A percentile compares a stretch with the other conserved stretches of the same genome.
Evolutionary conservation across 2,113 vertebrate species (phyloP).

Genomic region (Trogon surrucura): DNA sequence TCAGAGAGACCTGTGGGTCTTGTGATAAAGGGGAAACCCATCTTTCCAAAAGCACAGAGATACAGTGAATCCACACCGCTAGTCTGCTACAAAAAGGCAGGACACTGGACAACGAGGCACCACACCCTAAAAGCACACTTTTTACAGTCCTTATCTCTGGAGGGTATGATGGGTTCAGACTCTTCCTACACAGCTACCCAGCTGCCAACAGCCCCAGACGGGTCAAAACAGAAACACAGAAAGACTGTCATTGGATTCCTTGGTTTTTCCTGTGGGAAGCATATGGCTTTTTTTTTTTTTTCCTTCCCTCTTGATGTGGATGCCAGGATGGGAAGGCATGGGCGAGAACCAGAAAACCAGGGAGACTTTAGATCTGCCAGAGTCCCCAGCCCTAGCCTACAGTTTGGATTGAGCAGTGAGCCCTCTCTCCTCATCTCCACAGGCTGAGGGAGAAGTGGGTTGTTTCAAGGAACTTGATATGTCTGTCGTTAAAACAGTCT

Average conservation of each 20-base stretch:
- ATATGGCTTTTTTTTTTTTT: not conserved
- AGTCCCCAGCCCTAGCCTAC: not conserved
- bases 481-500: not conserved
- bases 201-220: not conserved
- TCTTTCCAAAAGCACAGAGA: not conserved
- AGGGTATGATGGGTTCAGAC: not conserved
- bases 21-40: not conserved
- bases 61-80: not conserved
- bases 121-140: not conserved
- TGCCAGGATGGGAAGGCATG: not conserved
- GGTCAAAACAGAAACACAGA: not conserved
- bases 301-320: not conserved
- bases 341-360: not conserved
- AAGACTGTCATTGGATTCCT: not conserved
- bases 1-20: not conserved
- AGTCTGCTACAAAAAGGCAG: not conserved
- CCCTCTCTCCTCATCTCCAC: not conserved
- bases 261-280: not conserved
- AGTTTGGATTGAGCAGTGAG: not conserved
- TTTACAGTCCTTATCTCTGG: not conserved
- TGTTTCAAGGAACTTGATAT: accelerated
- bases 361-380: not conserved
- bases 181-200: not conserved
- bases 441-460: not conserved
- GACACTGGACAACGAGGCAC: not conserved